A percentile compares a stretch with the other conserved stretches of the same genome.
phyloP scores from a whole-genome alignment of 2,113 vertebrate species.

The Aphyosemion australe region DNA sequence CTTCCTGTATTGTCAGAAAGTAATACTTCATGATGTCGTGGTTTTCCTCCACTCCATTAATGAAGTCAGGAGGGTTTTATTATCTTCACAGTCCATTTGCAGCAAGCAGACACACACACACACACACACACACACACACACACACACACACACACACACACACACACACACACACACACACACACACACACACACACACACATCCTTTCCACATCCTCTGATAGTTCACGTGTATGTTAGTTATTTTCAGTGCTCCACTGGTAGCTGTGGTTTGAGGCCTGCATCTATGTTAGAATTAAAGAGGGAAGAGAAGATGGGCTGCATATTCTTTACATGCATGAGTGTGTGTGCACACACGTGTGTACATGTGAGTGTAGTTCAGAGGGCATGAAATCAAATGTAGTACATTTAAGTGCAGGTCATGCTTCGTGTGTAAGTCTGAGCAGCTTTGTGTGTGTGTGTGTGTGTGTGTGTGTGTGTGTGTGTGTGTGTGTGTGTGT shows the following conservation, averaged over 20 bases:
- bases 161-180: conserved; percentile 10
- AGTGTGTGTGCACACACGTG: conserved; percentile 5
- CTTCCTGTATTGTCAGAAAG: too few relatives aligned
- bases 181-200: not conserved
- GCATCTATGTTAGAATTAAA: conserved; percentile 69
- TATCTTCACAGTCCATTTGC: conserved; percentile 21
- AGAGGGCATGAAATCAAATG: conserved; percentile 37
- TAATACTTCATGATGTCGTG: not conserved
- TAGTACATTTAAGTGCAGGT: conserved; percentile 51
- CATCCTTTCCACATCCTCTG: conserved; percentile 13
- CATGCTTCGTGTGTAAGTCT: conserved; percentile 46
- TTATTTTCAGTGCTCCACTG: conserved; percentile 68
- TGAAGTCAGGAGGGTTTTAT: conserved; percentile 14
- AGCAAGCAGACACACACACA: not conserved
- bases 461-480: too few relatives aligned
- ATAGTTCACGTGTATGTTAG: conserved; percentile 26
- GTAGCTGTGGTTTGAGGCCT: conserved; percentile 69
- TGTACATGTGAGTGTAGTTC: not conserved
- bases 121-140: conserved; percentile 18
- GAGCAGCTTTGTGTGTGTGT: conserved; percentile 55
- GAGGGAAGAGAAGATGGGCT: conserved; percentile 67
- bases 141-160: not conserved
- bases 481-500: too few relatives aligned
- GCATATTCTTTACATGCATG: conserved; percentile 9
- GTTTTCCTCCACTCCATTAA: conserved; percentile 7